Evolutionary conservation across 2,888 invertebrate species (phyloP), one percentile per base, ranked within the genome.

Genomic region (Ophion ventricosus): DNA sequence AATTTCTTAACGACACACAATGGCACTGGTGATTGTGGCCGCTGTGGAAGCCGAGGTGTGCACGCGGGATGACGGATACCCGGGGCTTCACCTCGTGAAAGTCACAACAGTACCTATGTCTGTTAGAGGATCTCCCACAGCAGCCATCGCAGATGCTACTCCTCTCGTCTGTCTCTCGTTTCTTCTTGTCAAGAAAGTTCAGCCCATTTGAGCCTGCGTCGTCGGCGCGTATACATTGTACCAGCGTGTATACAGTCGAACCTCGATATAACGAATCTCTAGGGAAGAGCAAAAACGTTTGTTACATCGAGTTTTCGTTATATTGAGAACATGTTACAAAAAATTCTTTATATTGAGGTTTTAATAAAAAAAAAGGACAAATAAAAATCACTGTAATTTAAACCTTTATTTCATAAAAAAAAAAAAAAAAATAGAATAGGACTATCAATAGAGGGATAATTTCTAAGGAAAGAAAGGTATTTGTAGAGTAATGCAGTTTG

Each of bases 51-150:
- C 67, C 54, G 49, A 74, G 43, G 74, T 78, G 56, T 54, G 70
- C 35, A 74, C 56, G 83, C 82, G 79, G 86, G 89, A 91, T 92
- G 92, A 92, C 92, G 91, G 89, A 92, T 92, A 89, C 88, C 84
- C 8, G 86, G 88, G 86, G 88, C 88, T 90, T 91, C 91, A 91
- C 90, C 91, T 89, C 89, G 88, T 90, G 88, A 89, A 90, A 92
- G 93, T 92, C 92, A 92, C 91, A 92, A 91, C 92, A 92, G 90
- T 90, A 89, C 35, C n/a, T n/a, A 35, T 90, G 91, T 92, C 91
- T 90, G 91, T 92, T 88, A 89, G 85, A 80, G 76, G 73, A 79
- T 73, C 73, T 66, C 59, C 20, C 1, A 64, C 40, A 64, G 57
- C 64, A 70, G 70, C 80, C 66, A 66, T 57, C 57, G 14, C 49